Conservation (phyloP, 2,797 vertebrate genomes). For the Emydoidea blandingii region DNA sequence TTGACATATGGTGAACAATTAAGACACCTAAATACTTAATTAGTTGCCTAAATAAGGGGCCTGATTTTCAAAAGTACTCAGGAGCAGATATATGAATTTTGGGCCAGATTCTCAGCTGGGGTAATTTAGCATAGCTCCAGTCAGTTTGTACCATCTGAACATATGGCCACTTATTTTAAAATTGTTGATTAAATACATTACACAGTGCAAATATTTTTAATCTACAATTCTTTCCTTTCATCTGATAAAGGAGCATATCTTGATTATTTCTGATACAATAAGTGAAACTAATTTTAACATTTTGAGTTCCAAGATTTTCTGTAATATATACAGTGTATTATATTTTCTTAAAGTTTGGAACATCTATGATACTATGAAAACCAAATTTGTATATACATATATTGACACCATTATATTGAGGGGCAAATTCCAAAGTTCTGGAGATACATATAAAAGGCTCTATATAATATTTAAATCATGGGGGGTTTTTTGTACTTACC, state of each 20-base stretch:
- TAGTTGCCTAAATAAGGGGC: neutral
- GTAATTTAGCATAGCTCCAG: neutral
- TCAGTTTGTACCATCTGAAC: neutral
- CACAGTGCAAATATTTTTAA: no score
- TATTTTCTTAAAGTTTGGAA: neutral
- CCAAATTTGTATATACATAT: neutral
- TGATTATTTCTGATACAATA: neutral
- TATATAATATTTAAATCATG: neutral
- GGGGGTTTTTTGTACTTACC: slow-evolving; percentile 79
- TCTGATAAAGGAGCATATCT: neutral
- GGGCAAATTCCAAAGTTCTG: neutral
- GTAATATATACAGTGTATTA: no score
- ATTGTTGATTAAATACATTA: no score
- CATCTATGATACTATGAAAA: neutral
- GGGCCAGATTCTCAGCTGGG: neutral
- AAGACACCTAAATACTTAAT: neutral
- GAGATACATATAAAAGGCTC: neutral
- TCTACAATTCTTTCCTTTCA: neutral
- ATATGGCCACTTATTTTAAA: neutral
- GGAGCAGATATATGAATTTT: neutral
- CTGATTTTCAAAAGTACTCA: neutral
- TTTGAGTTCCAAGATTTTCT: neutral
- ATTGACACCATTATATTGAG: neutral
- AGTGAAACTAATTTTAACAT: neutral
- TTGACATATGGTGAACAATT: neutral